These are phyloP conservation scores for Hypothenemus hampei DNA, from an alignment of 1,140 invertebrate species.

Conservation along the genomic window DNA sequence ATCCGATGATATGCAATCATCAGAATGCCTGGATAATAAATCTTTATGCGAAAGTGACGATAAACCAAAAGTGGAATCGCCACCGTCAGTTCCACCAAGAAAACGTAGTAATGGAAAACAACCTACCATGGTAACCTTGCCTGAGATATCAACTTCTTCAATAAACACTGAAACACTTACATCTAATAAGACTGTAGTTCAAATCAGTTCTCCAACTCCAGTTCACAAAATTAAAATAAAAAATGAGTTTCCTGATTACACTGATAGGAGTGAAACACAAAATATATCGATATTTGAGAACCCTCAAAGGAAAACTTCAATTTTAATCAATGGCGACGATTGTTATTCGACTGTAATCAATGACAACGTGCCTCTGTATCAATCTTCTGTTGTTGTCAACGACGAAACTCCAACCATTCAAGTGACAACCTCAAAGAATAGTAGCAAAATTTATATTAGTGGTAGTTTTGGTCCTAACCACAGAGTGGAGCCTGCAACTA, in stretches of 20 bases:
- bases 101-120: conserved; percentile 40
- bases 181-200: conserved; percentile 41
- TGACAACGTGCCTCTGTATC: conserved; percentile 57
- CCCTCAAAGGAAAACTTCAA: conserved; percentile 63
- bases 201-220: conserved; percentile 43
- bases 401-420: conserved; percentile 36
- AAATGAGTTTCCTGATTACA: conserved; percentile 42
- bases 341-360: conserved; percentile 61
- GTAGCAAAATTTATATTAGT: conserved; percentile 43
- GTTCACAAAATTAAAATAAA: conserved; percentile 58
- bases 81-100: conserved; percentile 39
- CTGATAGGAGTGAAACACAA: conserved; percentile 22
- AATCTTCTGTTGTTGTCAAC: conserved; percentile 62
- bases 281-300: conserved; percentile 40
- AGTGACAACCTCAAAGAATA: conserved; percentile 27
- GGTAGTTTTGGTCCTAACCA: conserved; percentile 28
- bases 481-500: background rate
- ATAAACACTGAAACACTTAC: conserved; percentile 25
- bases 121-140: conserved; percentile 28
- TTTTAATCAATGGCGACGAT: conserved; percentile 68
- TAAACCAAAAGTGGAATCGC: conserved; percentile 1
- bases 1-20: background rate
- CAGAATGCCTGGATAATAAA: conserved; percentile 2
- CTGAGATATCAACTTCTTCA: conserved; percentile 3
- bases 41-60: background rate